Conservation (phyloP, 2,888 invertebrate genomes). For the Meta bourneti region DNA sequence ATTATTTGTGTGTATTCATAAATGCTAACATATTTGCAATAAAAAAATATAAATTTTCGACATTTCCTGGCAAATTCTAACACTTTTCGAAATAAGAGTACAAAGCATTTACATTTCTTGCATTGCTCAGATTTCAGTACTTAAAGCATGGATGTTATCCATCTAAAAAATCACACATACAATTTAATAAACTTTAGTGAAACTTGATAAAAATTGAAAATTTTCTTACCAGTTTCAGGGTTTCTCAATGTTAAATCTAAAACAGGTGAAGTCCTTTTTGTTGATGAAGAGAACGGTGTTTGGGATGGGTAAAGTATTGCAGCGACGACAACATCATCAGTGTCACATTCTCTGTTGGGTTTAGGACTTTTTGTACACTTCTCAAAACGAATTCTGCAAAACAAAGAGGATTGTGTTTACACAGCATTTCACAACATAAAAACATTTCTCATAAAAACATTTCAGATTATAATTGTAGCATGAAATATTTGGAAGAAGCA, state of each 20-base stretch:
- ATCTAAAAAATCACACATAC: neutral
- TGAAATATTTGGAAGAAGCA: too few species aligned
- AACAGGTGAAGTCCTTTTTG: constrained; percentile 56
- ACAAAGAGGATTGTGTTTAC: neutral
- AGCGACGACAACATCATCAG: constrained; percentile 66
- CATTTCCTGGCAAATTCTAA: too few species aligned
- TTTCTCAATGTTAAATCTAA: constrained; percentile 63
- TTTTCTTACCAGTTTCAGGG: constrained; percentile 67
- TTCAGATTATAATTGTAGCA: too few species aligned
- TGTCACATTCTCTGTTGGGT: constrained; percentile 22
- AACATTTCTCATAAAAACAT: too few species aligned
- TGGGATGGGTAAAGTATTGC: constrained; percentile 67
- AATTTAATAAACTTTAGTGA: neutral
- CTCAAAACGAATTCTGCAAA: constrained; percentile 54
- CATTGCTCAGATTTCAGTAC: neutral
- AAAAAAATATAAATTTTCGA: too few species aligned
- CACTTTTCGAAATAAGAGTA: too few species aligned
- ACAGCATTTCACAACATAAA: too few species aligned
- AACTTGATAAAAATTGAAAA: neutral
- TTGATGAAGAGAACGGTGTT: constrained; percentile 37
- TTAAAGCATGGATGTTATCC: too few species aligned
- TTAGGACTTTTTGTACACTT: constrained; percentile 21
- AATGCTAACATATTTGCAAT: too few species aligned
- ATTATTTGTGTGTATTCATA: too few species aligned
- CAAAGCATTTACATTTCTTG: neutral